phyloP scores from a whole-genome alignment of 1,140 invertebrate species.

The Carposina sasakii region DNA sequence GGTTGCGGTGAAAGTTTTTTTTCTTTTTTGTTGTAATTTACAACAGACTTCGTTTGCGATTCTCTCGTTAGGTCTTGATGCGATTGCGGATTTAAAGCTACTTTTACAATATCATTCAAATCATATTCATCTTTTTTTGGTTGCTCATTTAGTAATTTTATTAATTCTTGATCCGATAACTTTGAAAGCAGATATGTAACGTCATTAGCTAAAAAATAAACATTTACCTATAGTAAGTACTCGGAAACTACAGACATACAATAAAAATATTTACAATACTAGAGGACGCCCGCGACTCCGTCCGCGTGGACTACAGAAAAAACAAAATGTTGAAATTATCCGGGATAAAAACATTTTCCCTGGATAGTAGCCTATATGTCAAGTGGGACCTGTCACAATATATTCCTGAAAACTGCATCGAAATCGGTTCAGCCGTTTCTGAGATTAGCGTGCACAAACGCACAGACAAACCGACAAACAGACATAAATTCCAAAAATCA shows the following conservation, averaged over 20 bases:
- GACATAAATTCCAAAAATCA: too few relatives aligned
- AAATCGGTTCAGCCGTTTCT: too few relatives aligned
- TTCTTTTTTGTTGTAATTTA: slow-evolving; percentile 21
- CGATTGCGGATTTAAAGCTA: slow-evolving; percentile 26
- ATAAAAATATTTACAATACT: too few relatives aligned
- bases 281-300: too few relatives aligned
- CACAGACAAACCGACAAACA: too few relatives aligned
- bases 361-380: too few relatives aligned
- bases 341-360: too few relatives aligned
- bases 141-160: slow-evolving; percentile 44
- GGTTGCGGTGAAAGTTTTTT: slow-evolving; percentile 11
- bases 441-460: too few relatives aligned
- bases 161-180: slow-evolving; percentile 48
- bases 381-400: too few relatives aligned
- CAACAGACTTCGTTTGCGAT: neutral
- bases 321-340: too few relatives aligned
- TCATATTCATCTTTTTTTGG: slow-evolving; percentile 44
- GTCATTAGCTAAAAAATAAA: slow-evolving; percentile 35
- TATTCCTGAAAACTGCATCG: too few relatives aligned
- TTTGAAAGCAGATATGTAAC: slow-evolving; percentile 50
- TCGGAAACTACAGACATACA: neutral
- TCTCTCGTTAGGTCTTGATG: slow-evolving; percentile 7
- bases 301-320: too few relatives aligned
- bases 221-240: neutral
- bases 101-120: slow-evolving; percentile 43